Base-by-base conservation (phyloP, 2,888 invertebrate species). In the Drosophila macrospina region DNA sequence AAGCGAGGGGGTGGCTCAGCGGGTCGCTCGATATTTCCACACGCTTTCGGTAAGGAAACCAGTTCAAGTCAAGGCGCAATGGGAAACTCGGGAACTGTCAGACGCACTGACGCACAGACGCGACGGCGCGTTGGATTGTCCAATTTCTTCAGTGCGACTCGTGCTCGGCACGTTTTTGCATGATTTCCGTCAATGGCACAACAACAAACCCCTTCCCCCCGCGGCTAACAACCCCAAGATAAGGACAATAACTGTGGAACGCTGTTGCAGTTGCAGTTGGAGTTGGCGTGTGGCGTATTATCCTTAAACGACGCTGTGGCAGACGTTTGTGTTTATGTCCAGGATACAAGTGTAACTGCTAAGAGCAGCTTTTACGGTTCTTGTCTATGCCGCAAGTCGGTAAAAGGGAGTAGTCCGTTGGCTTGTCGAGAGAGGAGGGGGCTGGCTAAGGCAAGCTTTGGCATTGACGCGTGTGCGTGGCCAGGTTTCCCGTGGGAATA, bases 131-230 rank as follows among this genome's bases (percentile, higher is more conserved):
- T 65, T 65, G 67, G 60, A 66, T 78, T 73, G 54, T 62, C 39
- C 45, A 11, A 47, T 65, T 70, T 69, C 64, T 65, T 76, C 5
- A 20, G 36, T n/a, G 15, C 55, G 70, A 61, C 79, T 81, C 85
- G 89, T 88, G 85, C 10, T 44, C 41, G 89, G 54, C 84, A 84
- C 89, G 84, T 81, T 84, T 88, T 74, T 76, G 89, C 79, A 86
- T 84, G 89, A 73, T 68, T 78, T 88, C 76, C 82, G 74, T 61
- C 30, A 11, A 11, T 47, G 32, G 50, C 30, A 32, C 37, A 10
- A 15, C n/a, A n/a, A 10, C 26, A 48, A 16, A 28, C 26, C 47
- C 45, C 41, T 28, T 10, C 5, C 26, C 28, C 34, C 7, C 42
- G 51, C 39, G 47, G 55, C 51, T 55, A 77, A 74, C 78, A 72